Evolutionary conservation across 1,140 invertebrate species (phyloP), one percentile per base, ranked within the genome.

Genomic region (Ostrea denselamellosa): DNA sequence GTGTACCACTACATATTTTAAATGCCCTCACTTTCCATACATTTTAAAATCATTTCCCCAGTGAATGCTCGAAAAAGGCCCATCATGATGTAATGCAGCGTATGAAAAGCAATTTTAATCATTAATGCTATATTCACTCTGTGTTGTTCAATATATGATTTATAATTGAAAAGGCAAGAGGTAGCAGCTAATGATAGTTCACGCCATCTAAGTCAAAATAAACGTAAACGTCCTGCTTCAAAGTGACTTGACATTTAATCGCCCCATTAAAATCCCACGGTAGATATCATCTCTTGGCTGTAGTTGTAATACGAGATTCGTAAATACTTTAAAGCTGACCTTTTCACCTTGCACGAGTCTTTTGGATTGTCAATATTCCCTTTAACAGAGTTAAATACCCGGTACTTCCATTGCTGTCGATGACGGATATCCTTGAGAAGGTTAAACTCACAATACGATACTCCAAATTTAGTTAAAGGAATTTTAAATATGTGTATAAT

Each of bases 281-380:
- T n/a, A 17, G 56, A 62, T 62, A 62, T 62, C 56, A 62, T 62
- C 56, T 62, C n/a, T 14, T 1, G 56, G 56, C 56, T n/a, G n/a
- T 4, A 19, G n/a, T 19, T 62, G 56, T n/a, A 62, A 5, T 62
- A 19, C 56, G n/a, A 77, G 28, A 34, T 77, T 77, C 25, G 28
- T 77, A 77, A 77, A 77, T 77, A 25, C 68, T 25, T 34, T 77
- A 14, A 77, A 77, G 68, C 14, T 77, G 68, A 77, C 68, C 68
- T 77, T 34, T 28, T 77, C 22, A 77, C 22, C 68, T 77, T 62
- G 34, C 19, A 62, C 0, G 17, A 62, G 56, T 62, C 56, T 62
- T 12, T 62, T 62, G 17, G 17, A n/a, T 62, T 62, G 56, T 17
- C 7, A 19, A 62, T 62, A 19, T 5, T n/a, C 56, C 56, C 17